These are phyloP conservation scores for Cetoscarus ocellatus DNA, from an alignment of 2,797 vertebrate species.

Conservation along the genomic window DNA sequence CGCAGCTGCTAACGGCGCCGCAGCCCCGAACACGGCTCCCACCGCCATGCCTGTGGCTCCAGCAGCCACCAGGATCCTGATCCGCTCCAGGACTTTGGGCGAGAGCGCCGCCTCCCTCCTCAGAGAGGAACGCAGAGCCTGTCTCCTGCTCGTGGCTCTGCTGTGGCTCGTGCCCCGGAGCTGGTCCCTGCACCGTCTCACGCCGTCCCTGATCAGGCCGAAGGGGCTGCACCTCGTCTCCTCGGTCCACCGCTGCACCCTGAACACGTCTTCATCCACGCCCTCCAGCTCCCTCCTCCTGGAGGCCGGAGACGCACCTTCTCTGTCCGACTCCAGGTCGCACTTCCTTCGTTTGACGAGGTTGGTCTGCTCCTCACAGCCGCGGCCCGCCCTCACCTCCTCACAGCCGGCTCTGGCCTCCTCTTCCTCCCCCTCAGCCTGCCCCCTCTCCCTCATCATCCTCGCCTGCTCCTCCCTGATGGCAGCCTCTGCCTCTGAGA, in stretches of 20 bases:
- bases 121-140: constrained; percentile 39
- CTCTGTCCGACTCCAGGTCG: constrained; percentile 50
- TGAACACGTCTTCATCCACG: constrained; percentile 31
- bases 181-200: constrained; percentile 30
- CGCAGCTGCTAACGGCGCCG: constrained; percentile 78
- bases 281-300: constrained; percentile 23
- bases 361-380: constrained; percentile 9
- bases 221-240: constrained; percentile 39
- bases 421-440: constrained; percentile 44
- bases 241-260: constrained; percentile 60
- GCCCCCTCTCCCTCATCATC: constrained; percentile 60
- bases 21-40: constrained; percentile 77
- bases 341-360: constrained; percentile 64
- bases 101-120: constrained; percentile 76
- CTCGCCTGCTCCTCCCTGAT: constrained; percentile 79
- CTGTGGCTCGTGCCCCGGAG: constrained; percentile 28
- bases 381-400: not conserved
- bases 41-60: constrained; percentile 80
- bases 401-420: not conserved
- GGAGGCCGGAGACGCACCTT: constrained; percentile 12
- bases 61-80: constrained; percentile 79
- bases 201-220: constrained; percentile 42
- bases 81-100: constrained; percentile 71
- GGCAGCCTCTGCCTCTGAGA: constrained; percentile 74
- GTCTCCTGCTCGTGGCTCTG: constrained; percentile 20